Conservation (phyloP, 2,797 vertebrate species). For the Leptatherina wallacei region DNA sequence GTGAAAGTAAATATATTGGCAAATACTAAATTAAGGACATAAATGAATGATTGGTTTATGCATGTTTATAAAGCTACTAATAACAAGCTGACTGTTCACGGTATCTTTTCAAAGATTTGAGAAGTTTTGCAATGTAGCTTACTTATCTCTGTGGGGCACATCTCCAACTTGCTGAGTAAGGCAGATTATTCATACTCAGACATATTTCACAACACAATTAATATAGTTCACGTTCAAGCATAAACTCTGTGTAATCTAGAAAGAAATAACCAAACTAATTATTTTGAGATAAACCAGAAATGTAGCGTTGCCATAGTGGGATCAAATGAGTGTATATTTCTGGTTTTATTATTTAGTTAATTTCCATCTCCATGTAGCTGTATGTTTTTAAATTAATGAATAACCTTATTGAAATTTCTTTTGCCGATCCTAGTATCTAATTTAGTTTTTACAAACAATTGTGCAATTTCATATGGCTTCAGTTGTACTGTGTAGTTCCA, state of each 20-base stretch:
- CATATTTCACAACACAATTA: neutral
- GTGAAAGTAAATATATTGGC: slow-evolving; percentile 5
- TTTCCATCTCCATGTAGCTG: neutral
- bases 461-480: too few relatives aligned
- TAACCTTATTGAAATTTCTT: slow-evolving; percentile 39
- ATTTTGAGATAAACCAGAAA: neutral
- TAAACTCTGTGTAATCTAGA: neutral
- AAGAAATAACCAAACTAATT: neutral
- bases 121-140: neutral
- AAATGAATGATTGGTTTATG: slow-evolving; percentile 1
- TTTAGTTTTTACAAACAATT: neutral
- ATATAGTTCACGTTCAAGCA: neutral
- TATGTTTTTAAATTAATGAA: slow-evolving; percentile 11
- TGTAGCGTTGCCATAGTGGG: neutral
- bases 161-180: neutral
- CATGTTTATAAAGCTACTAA: neutral
- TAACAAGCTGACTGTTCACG: neutral
- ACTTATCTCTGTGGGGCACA: neutral
- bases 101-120: neutral
- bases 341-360: neutral
- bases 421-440: slow-evolving; percentile 2
- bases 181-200: neutral
- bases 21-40: slow-evolving; percentile 3
- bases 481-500: too few relatives aligned
- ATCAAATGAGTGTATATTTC: slow-evolving; percentile 13